Evolutionary conservation across 92 coral and sea anemone genomes (phyloP), one percentile per base, ranked within the genome.

Genomic region (Heliopora coerulea): DNA sequence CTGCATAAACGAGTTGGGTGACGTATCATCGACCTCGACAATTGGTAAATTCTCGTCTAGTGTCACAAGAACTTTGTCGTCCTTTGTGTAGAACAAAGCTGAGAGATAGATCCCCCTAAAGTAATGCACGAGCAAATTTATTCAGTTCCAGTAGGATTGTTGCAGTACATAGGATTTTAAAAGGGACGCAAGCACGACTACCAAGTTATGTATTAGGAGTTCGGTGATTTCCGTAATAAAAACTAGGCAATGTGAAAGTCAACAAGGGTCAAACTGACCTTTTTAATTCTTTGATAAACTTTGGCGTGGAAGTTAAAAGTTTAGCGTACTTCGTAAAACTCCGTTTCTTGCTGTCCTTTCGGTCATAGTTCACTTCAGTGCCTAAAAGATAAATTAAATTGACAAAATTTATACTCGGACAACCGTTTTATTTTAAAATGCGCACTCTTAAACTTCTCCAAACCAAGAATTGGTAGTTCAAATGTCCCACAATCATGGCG

Each of bases 101-200:
- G 98, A 97, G 39, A 93, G 78, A 73, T 93, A 90, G n/a, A 93
- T 88, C 31, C 98, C 98, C 79, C 98, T 93, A 69, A 49, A 73
- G 20, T 29, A 49, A 39, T 14, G 42, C 5, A 26, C 59, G 20
- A 26, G 23, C 7, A 77, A 18, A 62, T 40, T n/a, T n/a, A 62
- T 28, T 8, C 35, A 60, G 27, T 12, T 4, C 8, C 21, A 37
- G 63, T 52, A 19, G 58, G 6, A 19, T 5, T 50, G 58, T 17
- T 50, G 58, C 6, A 5, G 58, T 3, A 17, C 7, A 17, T 50
- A 19, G n/a, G n/a, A n/a, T n/a, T n/a, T n/a, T n/a, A n/a, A n/a
- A n/a, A n/a, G n/a, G n/a, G n/a, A n/a, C n/a, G n/a, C n/a, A n/a
- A n/a, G n/a, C n/a, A n/a, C n/a, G n/a, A n/a, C n/a, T n/a, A n/a